A percentile compares a stretch with the other conserved stretches of the same genome.
phyloP scores from a whole-genome alignment of 2,888 invertebrate genomes.

The Leucoma salicis region DNA sequence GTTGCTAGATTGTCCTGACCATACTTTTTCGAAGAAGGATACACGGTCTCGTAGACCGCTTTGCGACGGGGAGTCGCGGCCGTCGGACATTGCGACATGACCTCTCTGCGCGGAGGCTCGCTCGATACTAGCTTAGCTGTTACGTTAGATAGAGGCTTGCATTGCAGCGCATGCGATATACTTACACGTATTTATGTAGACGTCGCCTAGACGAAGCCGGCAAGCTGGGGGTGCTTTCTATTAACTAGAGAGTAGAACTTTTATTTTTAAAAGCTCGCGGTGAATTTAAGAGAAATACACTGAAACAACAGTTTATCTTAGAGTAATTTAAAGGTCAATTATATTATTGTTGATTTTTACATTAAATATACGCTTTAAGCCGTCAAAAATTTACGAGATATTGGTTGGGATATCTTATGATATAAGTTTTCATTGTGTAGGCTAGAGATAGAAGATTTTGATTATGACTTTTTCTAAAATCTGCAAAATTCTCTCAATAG shows the following conservation, averaged over 20 bases:
- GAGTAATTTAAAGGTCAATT: too few species aligned
- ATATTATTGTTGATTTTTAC: too few species aligned
- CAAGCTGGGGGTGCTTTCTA: conserved; percentile 36
- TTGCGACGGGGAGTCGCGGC: conserved; percentile 77
- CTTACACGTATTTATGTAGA: conserved; percentile 59
- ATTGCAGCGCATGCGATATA: conserved; percentile 56
- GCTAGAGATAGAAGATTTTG: too few species aligned
- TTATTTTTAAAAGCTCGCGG: too few species aligned
- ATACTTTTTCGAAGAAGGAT: conserved; percentile 90
- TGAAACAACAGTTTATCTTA: too few species aligned
- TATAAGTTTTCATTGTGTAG: too few species aligned
- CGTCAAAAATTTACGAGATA: too few species aligned
- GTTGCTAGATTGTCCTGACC: conserved; percentile 80
- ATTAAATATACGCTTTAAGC: too few species aligned
- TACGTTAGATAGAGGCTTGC: conserved; percentile 39
- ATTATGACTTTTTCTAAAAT: too few species aligned
- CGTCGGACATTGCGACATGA: conserved; percentile 79
- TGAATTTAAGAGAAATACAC: too few species aligned
- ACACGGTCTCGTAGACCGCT: conserved; percentile 87
- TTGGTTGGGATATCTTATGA: too few species aligned
- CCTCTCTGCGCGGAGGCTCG: conserved; percentile 72
- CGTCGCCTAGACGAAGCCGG: conserved; percentile 55
- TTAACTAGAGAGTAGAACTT: conserved; percentile 8
- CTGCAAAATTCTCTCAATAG: too few species aligned
- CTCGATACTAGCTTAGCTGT: conserved; percentile 66